These are phyloP conservation scores for Glandiceps talaboti DNA, from an alignment of 53 echinoderm and acorn worm genomes.

Conservation along the genomic window DNA sequence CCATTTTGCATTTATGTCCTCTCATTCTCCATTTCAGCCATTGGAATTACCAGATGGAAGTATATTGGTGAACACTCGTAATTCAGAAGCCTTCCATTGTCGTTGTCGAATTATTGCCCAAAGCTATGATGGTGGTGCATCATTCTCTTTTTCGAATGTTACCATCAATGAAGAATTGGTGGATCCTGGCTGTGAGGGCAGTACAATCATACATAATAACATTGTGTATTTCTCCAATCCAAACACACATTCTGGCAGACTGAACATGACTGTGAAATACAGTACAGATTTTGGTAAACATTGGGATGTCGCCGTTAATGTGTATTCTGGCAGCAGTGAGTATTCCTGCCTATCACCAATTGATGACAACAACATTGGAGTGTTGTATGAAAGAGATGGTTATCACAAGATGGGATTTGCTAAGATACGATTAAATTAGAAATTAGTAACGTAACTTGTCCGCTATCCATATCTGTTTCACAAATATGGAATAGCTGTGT, in stretches of 20 bases:
- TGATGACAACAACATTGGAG: conserved; percentile 52
- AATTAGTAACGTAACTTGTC: too few relatives aligned
- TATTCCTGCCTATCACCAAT: conserved; percentile 52
- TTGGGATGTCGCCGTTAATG: conserved; percentile 35
- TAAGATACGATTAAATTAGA: conserved; percentile 32
- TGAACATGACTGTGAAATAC: conserved; percentile 63
- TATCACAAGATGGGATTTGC: conserved; percentile 39
- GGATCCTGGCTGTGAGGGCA: conserved; percentile 54
- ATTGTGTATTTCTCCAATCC: conserved; percentile 66
- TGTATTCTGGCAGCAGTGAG: conserved; percentile 45
- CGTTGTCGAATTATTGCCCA: conserved; percentile 46
- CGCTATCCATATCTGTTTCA: too few relatives aligned
- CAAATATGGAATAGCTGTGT: too few relatives aligned
- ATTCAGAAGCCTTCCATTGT: conserved; percentile 49
- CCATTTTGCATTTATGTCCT: too few relatives aligned
- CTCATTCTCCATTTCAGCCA: conserved; percentile 32
- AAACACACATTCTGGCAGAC: conserved; percentile 13
- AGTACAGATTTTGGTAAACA: conserved; percentile 39
- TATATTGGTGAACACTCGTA: conserved; percentile 50
- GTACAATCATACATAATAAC: conserved; percentile 35
- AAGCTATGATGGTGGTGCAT: conserved; percentile 59
- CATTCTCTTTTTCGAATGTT: conserved; percentile 31
- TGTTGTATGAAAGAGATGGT: conserved; percentile 52
- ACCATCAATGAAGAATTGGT: conserved; percentile 34
- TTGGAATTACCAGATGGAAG: conserved; percentile 63